phyloP scores from a whole-genome alignment of 1,140 invertebrate species.

The Ladona fulva region DNA sequence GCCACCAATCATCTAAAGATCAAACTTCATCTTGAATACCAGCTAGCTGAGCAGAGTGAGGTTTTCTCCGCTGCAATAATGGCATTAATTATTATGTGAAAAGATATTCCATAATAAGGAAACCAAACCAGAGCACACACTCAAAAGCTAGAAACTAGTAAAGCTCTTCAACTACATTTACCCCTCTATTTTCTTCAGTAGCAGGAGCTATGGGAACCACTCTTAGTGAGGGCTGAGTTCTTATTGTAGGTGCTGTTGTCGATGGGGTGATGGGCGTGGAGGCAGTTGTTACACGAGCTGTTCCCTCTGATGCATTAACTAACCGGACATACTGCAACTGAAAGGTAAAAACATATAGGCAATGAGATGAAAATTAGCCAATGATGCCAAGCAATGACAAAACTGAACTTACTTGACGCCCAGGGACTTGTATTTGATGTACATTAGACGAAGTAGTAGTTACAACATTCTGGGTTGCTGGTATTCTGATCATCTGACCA shows the following conservation, averaged over 20 bases:
- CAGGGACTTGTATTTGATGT: conserved; percentile 60
- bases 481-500: conserved; percentile 53
- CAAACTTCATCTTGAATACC: too few relatives aligned
- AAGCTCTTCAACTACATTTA: too few relatives aligned
- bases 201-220: conserved; percentile 1
- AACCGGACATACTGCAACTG: conserved; percentile 63
- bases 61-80: too few relatives aligned
- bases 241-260: conserved; percentile 1
- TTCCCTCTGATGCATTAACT: conserved; percentile 37
- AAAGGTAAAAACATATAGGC: conserved; percentile 25
- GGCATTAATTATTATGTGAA: background rate
- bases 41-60: too few relatives aligned
- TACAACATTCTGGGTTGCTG: conserved; percentile 42
- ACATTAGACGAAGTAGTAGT: conserved; percentile 32
- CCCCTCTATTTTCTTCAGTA: background rate
- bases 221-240: conserved; percentile 11
- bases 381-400: too few relatives aligned
- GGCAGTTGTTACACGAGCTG: background rate
- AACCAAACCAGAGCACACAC: too few relatives aligned
- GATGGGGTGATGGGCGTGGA: conserved; percentile 19
- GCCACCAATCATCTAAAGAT: too few relatives aligned
- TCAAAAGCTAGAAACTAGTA: too few relatives aligned
- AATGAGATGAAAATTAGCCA: conserved; percentile 14
- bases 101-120: background rate
- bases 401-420: conserved; percentile 37